Evolutionary conservation across 2,888 invertebrate genomes (phyloP), one percentile per base, ranked within the genome.

Genomic region (Tipula unca): DNA sequence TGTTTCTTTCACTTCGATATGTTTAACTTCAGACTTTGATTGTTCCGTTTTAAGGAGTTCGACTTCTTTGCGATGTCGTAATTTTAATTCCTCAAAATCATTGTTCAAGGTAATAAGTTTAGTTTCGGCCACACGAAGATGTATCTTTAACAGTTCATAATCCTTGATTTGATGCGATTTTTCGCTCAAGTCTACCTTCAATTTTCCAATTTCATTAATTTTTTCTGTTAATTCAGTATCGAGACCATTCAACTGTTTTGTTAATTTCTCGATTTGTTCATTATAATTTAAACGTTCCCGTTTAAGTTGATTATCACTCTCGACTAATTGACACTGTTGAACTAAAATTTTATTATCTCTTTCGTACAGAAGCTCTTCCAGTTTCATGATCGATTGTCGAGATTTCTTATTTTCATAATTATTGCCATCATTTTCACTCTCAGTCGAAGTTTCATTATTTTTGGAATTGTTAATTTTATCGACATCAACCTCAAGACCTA

Each of bases 401-500:
- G 87, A 87, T 10, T 87, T 88, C 1, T 87, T 89, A 54, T 87
- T 88, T 85, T 87, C 88, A 54, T 87, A 86, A 10, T 85, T 87
- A 42, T 87, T 83, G 85, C 85, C 87, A 36, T 87, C 86, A 32
- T 87, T 87, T n/a, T 89, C 89, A 36, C 87, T 87, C 13, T 89
- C 89, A 0, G 89, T 90, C 1, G 90, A 89, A 86, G 88, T 88
- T 20, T 86, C 82, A 54, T 54, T 83, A 29, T 86, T 82, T 32
- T 83, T 83, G 32, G 32, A 17, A 83, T 83, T 83, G 14, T 32
- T 83, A n/a, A 83, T 85, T 85, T 85, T 85, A 6, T 85, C 42
- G 8, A 85, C 85, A 29, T 85, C 39, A 10, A 84, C 93, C 85
- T 92, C 92, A 1, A 94, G 89, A 0, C 96, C 96, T 29, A 97